Evolutionary conservation across 2,888 invertebrate species (phyloP).

Genomic region (Rhingia rostrata): DNA sequence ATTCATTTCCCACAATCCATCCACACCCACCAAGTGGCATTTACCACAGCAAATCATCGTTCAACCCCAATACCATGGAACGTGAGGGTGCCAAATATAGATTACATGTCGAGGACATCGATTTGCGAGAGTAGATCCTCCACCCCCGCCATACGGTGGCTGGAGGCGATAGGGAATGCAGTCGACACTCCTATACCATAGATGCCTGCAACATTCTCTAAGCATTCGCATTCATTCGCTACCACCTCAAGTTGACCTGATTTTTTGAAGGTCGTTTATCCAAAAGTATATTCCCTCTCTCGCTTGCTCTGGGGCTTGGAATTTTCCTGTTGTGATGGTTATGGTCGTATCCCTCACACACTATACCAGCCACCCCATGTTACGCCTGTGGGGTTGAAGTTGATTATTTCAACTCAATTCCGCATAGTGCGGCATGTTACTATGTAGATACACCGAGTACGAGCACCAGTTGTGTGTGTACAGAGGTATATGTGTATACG

Average conservation of each 20-base stretch:
- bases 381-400: constrained; percentile 45
- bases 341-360: constrained; percentile 51
- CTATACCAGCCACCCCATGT: not conserved
- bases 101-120: constrained; percentile 70
- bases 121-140: constrained; percentile 47
- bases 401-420: constrained; percentile 68
- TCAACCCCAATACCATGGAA: constrained; percentile 57
- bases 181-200: not conserved
- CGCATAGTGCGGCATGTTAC: constrained; percentile 42
- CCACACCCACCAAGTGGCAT: constrained; percentile 6
- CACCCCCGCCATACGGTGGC: not conserved
- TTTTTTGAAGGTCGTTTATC: constrained; percentile 72
- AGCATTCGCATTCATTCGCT: constrained; percentile 34
- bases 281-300: constrained; percentile 51
- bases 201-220: constrained; percentile 11
- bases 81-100: constrained; percentile 60
- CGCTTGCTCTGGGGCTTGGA: constrained; percentile 12
- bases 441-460: not conserved
- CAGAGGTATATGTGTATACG: not conserved
- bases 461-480: no score
- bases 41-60: constrained; percentile 61
- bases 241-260: constrained; percentile 67
- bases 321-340: constrained; percentile 61
- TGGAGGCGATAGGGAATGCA: constrained; percentile 22
- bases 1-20: constrained; percentile 48